These are phyloP conservation scores for Sebastes reedi DNA, from an alignment of 2,797 vertebrate genomes.

Conservation along the genomic window DNA sequence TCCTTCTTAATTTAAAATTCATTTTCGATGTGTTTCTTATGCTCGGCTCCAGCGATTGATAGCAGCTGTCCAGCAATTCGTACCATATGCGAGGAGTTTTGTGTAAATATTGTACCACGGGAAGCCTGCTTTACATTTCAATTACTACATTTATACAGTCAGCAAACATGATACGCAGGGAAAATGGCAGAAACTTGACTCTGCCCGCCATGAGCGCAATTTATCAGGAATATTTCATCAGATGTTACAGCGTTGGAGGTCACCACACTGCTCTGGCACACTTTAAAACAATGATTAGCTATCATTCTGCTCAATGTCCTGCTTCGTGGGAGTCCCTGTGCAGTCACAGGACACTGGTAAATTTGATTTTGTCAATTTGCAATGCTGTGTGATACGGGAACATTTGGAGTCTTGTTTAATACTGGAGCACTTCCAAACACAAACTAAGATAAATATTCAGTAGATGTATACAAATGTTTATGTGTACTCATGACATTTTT, in stretches of 20 bases:
- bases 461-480: conserved; percentile 25
- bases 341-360: conserved; percentile 5
- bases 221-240: conserved; percentile 54
- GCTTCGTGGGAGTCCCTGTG: conserved; percentile 32
- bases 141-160: conserved; percentile 77
- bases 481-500: neutral
- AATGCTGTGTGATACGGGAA: conserved; percentile 9
- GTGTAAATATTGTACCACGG: conserved; percentile 79
- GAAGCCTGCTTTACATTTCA: conserved; percentile 80
- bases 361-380: conserved; percentile 45
- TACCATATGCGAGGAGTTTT: conserved; percentile 76
- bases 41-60: conserved; percentile 62
- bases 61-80: conserved; percentile 76
- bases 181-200: conserved; percentile 65
- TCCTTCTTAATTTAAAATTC: conserved; percentile 76
- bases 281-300: conserved; percentile 28
- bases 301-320: conserved; percentile 35
- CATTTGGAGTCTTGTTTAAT: conserved; percentile 9
- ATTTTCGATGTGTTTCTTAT: conserved; percentile 75
- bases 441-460: conserved; percentile 37
- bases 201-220: conserved; percentile 50
- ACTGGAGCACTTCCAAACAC: conserved; percentile 11
- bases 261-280: conserved; percentile 38
- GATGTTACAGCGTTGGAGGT: conserved; percentile 43
- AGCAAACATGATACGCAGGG: conserved; percentile 72